These are phyloP conservation scores for Trachelus stipa DNA, from an alignment of 2,888 invertebrate species.

Conservation along the genomic window DNA sequence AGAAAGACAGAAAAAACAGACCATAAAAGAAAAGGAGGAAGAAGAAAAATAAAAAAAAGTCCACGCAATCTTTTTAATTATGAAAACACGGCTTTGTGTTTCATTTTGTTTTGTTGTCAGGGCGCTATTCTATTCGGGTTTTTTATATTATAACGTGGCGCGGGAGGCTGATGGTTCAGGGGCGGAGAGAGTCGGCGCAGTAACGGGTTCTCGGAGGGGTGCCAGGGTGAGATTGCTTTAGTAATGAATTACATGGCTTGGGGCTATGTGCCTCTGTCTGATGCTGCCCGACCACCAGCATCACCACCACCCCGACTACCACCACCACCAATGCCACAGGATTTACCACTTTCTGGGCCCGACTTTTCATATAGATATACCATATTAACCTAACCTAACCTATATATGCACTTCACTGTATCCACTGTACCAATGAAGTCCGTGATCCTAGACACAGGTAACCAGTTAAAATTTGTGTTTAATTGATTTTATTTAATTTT, in stretches of 20 bases:
- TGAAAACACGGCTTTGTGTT: constrained; percentile 37
- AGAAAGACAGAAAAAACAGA: constrained; percentile 1
- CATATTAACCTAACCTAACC: neutral
- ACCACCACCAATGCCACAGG: neutral
- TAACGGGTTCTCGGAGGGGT: constrained; percentile 29
- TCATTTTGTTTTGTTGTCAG: constrained; percentile 27
- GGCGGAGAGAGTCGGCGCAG: constrained; percentile 40
- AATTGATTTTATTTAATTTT: neutral
- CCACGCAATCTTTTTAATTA: constrained; percentile 50
- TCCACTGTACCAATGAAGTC: neutral
- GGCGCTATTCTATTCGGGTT: constrained; percentile 26
- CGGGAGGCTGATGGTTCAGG: constrained; percentile 56
- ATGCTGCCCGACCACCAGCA: constrained; percentile 45
- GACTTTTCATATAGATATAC: constrained; percentile 4
- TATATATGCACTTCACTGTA: neutral
- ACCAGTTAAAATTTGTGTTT: neutral
- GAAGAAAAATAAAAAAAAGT: constrained; percentile 24
- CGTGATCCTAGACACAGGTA: neutral
- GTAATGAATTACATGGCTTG: constrained; percentile 67
- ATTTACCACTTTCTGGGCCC: constrained; percentile 9
- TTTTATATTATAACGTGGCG: constrained; percentile 49
- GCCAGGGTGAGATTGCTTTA: constrained; percentile 54
- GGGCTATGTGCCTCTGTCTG: constrained; percentile 61
- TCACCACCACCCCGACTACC: constrained; percentile 18
- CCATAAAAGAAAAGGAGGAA: neutral